phyloP scores from a whole-genome alignment of 1,140 invertebrate genomes.

The Apis cerana region DNA sequence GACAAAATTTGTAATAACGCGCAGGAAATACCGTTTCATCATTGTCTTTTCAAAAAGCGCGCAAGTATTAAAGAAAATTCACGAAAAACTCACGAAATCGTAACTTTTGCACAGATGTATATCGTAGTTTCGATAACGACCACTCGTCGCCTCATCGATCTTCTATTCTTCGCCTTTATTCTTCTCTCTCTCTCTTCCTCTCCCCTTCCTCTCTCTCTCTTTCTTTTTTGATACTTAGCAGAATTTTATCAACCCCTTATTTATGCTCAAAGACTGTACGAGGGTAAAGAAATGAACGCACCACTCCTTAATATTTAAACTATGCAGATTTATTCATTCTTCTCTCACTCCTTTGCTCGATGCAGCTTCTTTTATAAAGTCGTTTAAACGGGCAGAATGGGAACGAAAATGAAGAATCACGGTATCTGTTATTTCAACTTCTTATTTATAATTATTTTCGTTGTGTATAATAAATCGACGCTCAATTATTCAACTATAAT shows the following conservation, averaged over 20 bases:
- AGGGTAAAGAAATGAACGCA: background rate
- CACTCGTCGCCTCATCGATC: background rate
- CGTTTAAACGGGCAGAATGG: background rate
- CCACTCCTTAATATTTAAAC: constrained; percentile 4
- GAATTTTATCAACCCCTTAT: constrained; percentile 2
- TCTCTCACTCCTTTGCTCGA: background rate
- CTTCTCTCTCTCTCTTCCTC: too few relatives aligned
- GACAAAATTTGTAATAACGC: background rate
- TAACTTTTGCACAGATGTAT: background rate
- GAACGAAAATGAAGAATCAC: background rate
- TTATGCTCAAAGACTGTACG: constrained; percentile 7
- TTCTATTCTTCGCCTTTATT: too few relatives aligned
- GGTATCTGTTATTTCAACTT: background rate
- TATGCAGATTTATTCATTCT: constrained; percentile 37
- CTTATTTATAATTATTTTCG: background rate
- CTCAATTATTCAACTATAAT: background rate
- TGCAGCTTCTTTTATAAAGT: background rate
- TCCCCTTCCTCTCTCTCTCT: too few relatives aligned
- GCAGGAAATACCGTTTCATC: background rate
- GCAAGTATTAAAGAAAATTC: background rate
- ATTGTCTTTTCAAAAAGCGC: background rate
- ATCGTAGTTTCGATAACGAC: background rate
- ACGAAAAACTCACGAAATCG: background rate
- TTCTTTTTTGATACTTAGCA: background rate
- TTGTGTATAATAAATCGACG: background rate